Conservation (phyloP, 2,888 invertebrate genomes). For the Eilema sororculum region DNA sequence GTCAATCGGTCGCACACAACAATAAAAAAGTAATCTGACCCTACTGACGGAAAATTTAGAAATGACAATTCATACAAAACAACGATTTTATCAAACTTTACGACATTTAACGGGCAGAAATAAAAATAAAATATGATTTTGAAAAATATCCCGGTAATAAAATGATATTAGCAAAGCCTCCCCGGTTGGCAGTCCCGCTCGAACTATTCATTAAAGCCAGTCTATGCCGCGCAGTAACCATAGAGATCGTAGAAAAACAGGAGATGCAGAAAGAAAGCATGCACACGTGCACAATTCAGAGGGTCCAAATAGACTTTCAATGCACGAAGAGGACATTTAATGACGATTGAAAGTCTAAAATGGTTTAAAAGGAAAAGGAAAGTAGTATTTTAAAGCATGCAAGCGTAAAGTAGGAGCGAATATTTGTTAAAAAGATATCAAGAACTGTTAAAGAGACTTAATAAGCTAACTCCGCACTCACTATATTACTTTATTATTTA, state of each 20-base stretch:
- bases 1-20: slow-evolving; percentile 70
- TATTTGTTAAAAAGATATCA: slow-evolving; percentile 54
- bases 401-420: slow-evolving; percentile 85
- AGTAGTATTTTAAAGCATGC: slow-evolving; percentile 79
- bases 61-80: slow-evolving; percentile 72
- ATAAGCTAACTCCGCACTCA: slow-evolving; percentile 49
- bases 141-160: slow-evolving; percentile 62
- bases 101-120: slow-evolving; percentile 80
- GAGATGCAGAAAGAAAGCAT: slow-evolving; percentile 82
- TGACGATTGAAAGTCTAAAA: slow-evolving; percentile 66
- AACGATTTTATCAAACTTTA: slow-evolving; percentile 77
- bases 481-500: slow-evolving; percentile 48
- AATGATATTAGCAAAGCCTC: slow-evolving; percentile 75
- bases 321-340: slow-evolving; percentile 35
- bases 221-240: slow-evolving; percentile 88
- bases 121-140: slow-evolving; percentile 50
- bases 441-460: slow-evolving; percentile 41
- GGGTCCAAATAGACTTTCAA: slow-evolving; percentile 70
- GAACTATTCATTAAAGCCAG: slow-evolving; percentile 82
- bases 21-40: slow-evolving; percentile 66
- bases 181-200: slow-evolving; percentile 74
- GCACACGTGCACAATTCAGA: slow-evolving; percentile 76
- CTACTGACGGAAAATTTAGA: slow-evolving; percentile 67
- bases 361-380: slow-evolving; percentile 68
- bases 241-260: slow-evolving; percentile 86